Evolutionary conservation across 1,140 invertebrate species (phyloP), one percentile per base, ranked within the genome.

Genomic region (Octopus sinensis): DNA sequence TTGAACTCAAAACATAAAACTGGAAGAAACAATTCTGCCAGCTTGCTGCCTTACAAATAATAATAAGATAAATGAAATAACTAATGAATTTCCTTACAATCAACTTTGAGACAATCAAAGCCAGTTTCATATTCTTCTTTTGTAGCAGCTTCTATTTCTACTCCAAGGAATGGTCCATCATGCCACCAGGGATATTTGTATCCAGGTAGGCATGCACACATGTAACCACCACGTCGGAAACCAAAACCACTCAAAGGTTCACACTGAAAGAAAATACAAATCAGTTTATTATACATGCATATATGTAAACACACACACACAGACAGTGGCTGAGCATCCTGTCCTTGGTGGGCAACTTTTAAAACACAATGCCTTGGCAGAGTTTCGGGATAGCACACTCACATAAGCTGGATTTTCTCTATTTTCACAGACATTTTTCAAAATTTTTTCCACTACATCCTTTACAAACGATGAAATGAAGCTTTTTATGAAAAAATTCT

Each of bases 241-340:
- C 97, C 98, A 94, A 95, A 99, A 5, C 97, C 97, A 78, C 97
- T 94, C 51, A 99, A 90, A 0, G 97, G 97, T 92, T 99, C 97
- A 92, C 98, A 99, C 95, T 97, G 87, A 76, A 91, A 92, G 86
- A 71, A 17, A 84, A 53, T 77, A 82, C 30, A 43, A 2, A 43
- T 9, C 12, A 51, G 7, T 43, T 77, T 53, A 52, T 6, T 51
- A 77, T 13, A 77, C 23, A 77, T 23, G 6, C 23, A 17, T n/a
- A 68, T n/a, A 13, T n/a, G n/a, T n/a, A 68, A 12, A 68, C 62
- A 68, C 62, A 68, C 62, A 68, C 62, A 68, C 62, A 68, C 62
- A 68, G 1, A 68, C 62, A 68, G 1, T 13, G 1, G n/a, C 12
- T 13, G 62, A 68, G 62, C 2, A n/a, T 68, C 62, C 12, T 68